phyloP scores from a whole-genome alignment of 2,113 vertebrate genomes.

The Halcyon malimbica region DNA sequence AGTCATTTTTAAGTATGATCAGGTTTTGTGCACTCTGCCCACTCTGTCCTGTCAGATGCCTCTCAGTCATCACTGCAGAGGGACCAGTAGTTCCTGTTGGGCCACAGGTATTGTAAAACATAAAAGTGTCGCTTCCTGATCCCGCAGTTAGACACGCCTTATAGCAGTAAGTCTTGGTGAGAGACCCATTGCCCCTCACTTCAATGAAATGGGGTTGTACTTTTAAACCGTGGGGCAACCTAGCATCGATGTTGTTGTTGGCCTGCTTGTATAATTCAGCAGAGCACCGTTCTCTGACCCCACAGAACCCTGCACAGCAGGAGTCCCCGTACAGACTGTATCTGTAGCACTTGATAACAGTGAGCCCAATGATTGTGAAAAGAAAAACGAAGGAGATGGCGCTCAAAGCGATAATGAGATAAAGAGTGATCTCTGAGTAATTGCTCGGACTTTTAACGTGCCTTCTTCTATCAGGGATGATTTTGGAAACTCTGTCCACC shows the following conservation, averaged over 20 bases:
- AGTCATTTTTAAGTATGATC: conserved; percentile 89
- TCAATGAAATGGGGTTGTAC: conserved; percentile 96
- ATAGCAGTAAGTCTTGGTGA: conserved; percentile 98
- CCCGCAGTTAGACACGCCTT: conserved; percentile 94
- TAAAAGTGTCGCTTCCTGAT: conserved; percentile 96
- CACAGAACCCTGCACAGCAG: conserved; percentile 88
- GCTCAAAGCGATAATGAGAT: conserved; percentile 93
- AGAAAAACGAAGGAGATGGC: conserved; percentile 94
- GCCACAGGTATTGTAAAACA: conserved; percentile 97
- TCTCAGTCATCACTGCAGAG: conserved; percentile 88
- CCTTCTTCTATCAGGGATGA: conserved; percentile 87
- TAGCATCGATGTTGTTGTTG: conserved; percentile 86
- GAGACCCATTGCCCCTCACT: conserved; percentile 92
- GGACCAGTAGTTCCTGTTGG: conserved; percentile 81
- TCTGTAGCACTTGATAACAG: conserved; percentile 90
- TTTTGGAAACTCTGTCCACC: conserved; percentile 89
- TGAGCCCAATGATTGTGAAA: conserved; percentile 88
- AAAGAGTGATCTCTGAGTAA: conserved; percentile 91
- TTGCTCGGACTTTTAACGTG: conserved; percentile 82
- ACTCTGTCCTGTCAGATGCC: conserved; percentile 92
- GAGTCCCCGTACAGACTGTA: conserved; percentile 85
- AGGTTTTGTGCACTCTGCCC: conserved; percentile 87
- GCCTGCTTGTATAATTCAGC: conserved; percentile 85
- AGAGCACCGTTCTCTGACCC: conserved; percentile 80
- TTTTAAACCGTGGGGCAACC: conserved; percentile 87